Conservation (phyloP, 2,888 invertebrate genomes). For the Furcula furcula region DNA sequence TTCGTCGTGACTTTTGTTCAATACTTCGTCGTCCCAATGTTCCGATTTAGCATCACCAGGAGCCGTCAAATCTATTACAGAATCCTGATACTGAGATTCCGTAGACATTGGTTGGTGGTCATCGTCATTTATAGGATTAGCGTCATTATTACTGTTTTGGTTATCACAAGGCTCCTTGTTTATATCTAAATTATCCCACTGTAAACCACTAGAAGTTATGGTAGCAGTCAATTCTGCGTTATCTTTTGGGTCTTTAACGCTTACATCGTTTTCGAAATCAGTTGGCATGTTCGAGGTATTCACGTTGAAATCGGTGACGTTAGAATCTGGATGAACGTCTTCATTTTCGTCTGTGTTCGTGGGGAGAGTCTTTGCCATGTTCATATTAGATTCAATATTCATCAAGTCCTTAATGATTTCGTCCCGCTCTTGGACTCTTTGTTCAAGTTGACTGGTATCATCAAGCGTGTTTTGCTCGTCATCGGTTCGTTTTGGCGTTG, state of each 20-base stretch:
- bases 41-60: slow-evolving; percentile 37
- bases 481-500: slow-evolving; percentile 57
- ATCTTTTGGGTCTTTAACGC: slow-evolving; percentile 22
- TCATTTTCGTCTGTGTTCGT: slow-evolving; percentile 30
- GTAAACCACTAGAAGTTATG: slow-evolving; percentile 28
- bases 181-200: slow-evolving; percentile 47
- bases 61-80: slow-evolving; percentile 51
- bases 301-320: slow-evolving; percentile 33
- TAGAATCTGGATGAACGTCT: slow-evolving; percentile 26
- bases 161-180: slow-evolving; percentile 27
- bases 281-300: slow-evolving; percentile 22
- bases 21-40: slow-evolving; percentile 41
- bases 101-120: slow-evolving; percentile 28
- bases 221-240: slow-evolving; percentile 30
- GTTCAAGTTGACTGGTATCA: slow-evolving; percentile 44
- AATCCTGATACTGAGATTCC: slow-evolving; percentile 32
- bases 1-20: slow-evolving; percentile 31
- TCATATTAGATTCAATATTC: slow-evolving; percentile 68
- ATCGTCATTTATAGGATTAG: too few species aligned
- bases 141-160: slow-evolving; percentile 8
- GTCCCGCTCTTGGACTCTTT: slow-evolving; percentile 58
- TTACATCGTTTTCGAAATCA: slow-evolving; percentile 28
- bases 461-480: slow-evolving; percentile 46
- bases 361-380: slow-evolving; percentile 38
- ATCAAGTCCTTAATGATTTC: slow-evolving; percentile 73